Percentiles rank a stretch among this genome's conserved stretches.
phyloP scores from a whole-genome alignment of 2,797 vertebrate species.

The Coregonus suidteri region DNA sequence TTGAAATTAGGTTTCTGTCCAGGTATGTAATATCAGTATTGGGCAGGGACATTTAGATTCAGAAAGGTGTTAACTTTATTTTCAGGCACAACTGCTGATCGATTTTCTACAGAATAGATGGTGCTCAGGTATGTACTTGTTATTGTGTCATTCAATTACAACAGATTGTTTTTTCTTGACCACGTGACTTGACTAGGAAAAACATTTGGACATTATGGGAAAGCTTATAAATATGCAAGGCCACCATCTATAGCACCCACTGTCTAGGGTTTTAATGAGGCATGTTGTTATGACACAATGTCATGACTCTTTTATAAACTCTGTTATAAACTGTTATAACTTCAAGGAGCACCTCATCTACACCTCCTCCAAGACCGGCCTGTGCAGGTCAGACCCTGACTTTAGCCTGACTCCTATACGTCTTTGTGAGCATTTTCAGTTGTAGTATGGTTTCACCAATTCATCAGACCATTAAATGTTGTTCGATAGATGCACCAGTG shows the following conservation, averaged over 20 bases:
- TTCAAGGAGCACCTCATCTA: constrained; percentile 92
- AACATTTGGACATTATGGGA: not conserved
- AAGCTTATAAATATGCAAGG: not conserved
- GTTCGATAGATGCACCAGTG: not conserved
- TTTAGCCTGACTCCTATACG: not conserved
- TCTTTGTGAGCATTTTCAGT: not conserved
- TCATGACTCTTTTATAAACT: not conserved
- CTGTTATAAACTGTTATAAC: not conserved
- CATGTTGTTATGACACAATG: not conserved
- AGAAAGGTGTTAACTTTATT: constrained; percentile 28
- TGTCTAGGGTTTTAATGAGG: not conserved
- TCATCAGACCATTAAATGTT: not conserved
- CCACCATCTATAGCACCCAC: not conserved
- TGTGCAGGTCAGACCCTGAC: constrained; percentile 59
- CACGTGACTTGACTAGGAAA: not conserved
- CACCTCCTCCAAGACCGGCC: constrained; percentile 44
- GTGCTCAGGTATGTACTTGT: constrained; percentile 82
- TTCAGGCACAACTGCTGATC: constrained; percentile 91
- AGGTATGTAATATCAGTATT: not conserved
- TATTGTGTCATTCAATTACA: too few species aligned
- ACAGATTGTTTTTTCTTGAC: too few species aligned
- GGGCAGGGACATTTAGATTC: not conserved
- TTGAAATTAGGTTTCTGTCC: too few species aligned
- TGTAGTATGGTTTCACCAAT: not conserved
- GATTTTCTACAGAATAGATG: constrained; percentile 94